A percentile compares a stretch with the other conserved stretches of the same genome.
Conservation (phyloP, 2,888 invertebrate genomes). For the Perizoma affinitatum region DNA sequence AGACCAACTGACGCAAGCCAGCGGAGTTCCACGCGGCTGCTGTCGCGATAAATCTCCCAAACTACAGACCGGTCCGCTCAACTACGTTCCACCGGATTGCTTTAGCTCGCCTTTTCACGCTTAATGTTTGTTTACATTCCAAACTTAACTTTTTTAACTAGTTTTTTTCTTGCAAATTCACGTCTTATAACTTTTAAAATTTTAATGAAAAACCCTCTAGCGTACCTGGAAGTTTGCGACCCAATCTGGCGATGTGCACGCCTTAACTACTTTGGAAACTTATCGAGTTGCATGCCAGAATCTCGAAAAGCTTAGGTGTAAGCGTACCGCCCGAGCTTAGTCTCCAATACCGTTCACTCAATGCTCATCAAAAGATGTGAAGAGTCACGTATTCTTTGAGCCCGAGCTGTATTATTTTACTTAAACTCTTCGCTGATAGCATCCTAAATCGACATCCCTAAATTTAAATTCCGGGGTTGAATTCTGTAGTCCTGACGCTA, state of each 20-base stretch:
- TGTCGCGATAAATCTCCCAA: constrained; percentile 59
- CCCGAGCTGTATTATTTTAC: constrained; percentile 47
- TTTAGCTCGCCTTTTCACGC: constrained; percentile 46
- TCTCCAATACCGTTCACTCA: constrained; percentile 8
- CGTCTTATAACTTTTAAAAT: constrained; percentile 25
- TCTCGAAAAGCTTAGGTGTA: constrained; percentile 13
- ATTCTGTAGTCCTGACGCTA: constrained; percentile 37
- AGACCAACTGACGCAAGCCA: constrained; percentile 44
- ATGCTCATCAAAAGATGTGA: constrained; percentile 39
- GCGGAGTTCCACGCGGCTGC: constrained; percentile 39
- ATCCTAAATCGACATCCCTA: constrained; percentile 34
- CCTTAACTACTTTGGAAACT: constrained; percentile 50
- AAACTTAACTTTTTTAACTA: constrained; percentile 6
- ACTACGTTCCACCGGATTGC: constrained; percentile 40
- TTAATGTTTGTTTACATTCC: constrained; percentile 35
- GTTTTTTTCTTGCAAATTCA: constrained; percentile 17
- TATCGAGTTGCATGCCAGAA: constrained; percentile 41
- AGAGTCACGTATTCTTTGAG: constrained; percentile 40
- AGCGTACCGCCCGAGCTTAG: constrained; percentile 15
- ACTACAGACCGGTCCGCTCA: constrained; percentile 41
- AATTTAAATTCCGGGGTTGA: constrained; percentile 41
- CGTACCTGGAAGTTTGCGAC: constrained; percentile 26
- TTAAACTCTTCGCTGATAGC: constrained; percentile 36
- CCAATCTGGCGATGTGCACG: constrained; percentile 28
- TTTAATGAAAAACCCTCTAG: constrained; percentile 35